Conservation (phyloP, 2,888 invertebrate genomes). For the Ophion obscuratus region DNA sequence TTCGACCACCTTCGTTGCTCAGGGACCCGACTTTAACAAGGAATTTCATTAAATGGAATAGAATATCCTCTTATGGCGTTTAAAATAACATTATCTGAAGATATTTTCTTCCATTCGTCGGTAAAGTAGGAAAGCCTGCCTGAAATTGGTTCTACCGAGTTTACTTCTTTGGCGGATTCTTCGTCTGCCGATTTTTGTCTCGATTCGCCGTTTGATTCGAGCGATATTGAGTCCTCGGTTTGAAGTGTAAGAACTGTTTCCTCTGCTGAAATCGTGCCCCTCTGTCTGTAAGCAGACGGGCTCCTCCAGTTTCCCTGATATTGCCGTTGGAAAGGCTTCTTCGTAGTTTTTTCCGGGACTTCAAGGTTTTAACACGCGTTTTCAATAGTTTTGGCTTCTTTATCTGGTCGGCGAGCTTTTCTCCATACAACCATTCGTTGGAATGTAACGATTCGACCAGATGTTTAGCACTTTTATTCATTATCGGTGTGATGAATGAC, state of each 20-base stretch:
- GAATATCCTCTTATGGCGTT: slow-evolving; percentile 30
- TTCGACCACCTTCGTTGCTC: slow-evolving; percentile 33
- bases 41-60: slow-evolving; percentile 43
- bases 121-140: slow-evolving; percentile 43
- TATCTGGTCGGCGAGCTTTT: slow-evolving; percentile 25
- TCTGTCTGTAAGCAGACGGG: too few species aligned
- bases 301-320: too few species aligned
- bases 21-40: slow-evolving; percentile 13
- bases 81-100: slow-evolving; percentile 6
- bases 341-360: too few species aligned
- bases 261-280: too few species aligned
- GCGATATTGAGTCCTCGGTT: too few species aligned
- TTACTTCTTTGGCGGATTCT: slow-evolving; percentile 49
- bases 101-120: slow-evolving; percentile 27
- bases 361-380: too few species aligned
- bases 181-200: slow-evolving; percentile 47
- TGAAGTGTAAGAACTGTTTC: too few species aligned
- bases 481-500: neutral
- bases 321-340: too few species aligned
- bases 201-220: neutral
- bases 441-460: slow-evolving; percentile 25
- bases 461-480: slow-evolving; percentile 56
- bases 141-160: slow-evolving; percentile 20
- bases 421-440: slow-evolving; percentile 60
- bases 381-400: too few species aligned